phyloP scores from a whole-genome alignment of 37 sponge, comb jelly and placozoan species.

The Dysidea cf. avara region DNA sequence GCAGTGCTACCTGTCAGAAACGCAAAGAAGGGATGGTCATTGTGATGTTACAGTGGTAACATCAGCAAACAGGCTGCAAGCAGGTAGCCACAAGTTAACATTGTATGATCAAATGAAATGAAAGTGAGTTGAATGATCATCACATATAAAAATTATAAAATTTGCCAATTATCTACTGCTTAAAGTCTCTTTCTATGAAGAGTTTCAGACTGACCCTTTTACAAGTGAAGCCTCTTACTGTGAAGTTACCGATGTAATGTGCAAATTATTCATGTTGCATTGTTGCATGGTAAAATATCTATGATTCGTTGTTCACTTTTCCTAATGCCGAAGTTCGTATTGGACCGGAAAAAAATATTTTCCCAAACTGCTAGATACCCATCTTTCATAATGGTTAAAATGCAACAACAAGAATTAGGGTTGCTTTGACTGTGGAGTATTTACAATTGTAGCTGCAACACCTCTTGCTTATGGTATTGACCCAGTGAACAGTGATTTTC shows the following conservation, averaged over 20 bases:
- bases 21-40: not conserved
- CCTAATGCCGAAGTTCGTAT: not conserved
- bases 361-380: slow-evolving; percentile 9
- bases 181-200: slow-evolving; percentile 6
- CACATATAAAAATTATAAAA: no score
- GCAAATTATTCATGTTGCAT: slow-evolving; percentile 25
- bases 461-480: slow-evolving; percentile 24
- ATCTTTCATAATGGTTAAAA: no score
- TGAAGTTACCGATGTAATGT: no score
- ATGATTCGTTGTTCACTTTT: slow-evolving; percentile 34
- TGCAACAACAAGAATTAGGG: slow-evolving; percentile 46
- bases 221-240: no score
- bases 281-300: slow-evolving; percentile 27
- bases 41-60: no score
- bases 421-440: slow-evolving; percentile 42
- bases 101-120: not conserved
- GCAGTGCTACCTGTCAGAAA: slow-evolving; percentile 7
- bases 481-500: not conserved
- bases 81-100: not conserved
- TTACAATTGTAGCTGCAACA: slow-evolving; percentile 49
- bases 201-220: slow-evolving; percentile 9
- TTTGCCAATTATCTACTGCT: slow-evolving; percentile 18
- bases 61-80: no score
- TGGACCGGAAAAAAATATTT: slow-evolving; percentile 5
- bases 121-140: slow-evolving; percentile 8